A percentile compares a stretch with the other conserved stretches of the same genome.
Conservation (phyloP, 2,888 invertebrate species). For the Chymomyza fuscimana region DNA sequence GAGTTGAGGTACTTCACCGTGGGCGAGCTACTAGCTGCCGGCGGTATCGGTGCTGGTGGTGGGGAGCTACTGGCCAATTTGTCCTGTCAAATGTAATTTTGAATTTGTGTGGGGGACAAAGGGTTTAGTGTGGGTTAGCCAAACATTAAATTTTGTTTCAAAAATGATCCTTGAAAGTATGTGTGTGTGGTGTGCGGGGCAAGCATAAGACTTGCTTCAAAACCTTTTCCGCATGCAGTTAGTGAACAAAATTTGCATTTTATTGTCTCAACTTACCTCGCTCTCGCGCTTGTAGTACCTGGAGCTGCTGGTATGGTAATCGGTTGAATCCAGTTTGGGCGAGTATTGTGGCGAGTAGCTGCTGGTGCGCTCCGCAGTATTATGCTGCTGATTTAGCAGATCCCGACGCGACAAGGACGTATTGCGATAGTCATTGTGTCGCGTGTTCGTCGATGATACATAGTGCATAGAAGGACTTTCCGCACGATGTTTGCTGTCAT, state of each 20-base stretch:
- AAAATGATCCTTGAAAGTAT: slow-evolving; percentile 16
- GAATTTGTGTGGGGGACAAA: slow-evolving; percentile 43
- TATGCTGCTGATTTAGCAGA: slow-evolving; percentile 49
- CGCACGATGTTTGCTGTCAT: slow-evolving; percentile 81
- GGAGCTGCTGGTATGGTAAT: slow-evolving; percentile 76
- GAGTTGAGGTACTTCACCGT: slow-evolving; percentile 75
- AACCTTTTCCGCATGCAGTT: slow-evolving; percentile 44
- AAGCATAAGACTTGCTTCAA: slow-evolving; percentile 34
- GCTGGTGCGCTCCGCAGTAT: slow-evolving; percentile 68
- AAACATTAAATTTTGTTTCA: slow-evolving; percentile 52
- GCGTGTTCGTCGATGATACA: slow-evolving; percentile 74
- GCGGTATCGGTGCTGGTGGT: slow-evolving; percentile 63
- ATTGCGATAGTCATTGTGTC: slow-evolving; percentile 78
- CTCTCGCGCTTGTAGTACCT: slow-evolving; percentile 79
- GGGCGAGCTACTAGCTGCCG: slow-evolving; percentile 65
- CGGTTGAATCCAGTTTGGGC: slow-evolving; percentile 76
- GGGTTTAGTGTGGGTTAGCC: slow-evolving; percentile 43
- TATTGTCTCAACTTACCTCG: slow-evolving; percentile 71
- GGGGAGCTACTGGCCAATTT: slow-evolving; percentile 63
- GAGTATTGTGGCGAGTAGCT: slow-evolving; percentile 80
- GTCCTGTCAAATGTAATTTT: slow-evolving; percentile 71
- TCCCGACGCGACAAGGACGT: slow-evolving; percentile 69
- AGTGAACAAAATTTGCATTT: slow-evolving; percentile 9
- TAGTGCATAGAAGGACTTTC: slow-evolving; percentile 80
- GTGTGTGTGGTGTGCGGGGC: slow-evolving; percentile 35